Base-by-base conservation (phyloP, 2,113 vertebrate species). In the Proteles cristata region DNA sequence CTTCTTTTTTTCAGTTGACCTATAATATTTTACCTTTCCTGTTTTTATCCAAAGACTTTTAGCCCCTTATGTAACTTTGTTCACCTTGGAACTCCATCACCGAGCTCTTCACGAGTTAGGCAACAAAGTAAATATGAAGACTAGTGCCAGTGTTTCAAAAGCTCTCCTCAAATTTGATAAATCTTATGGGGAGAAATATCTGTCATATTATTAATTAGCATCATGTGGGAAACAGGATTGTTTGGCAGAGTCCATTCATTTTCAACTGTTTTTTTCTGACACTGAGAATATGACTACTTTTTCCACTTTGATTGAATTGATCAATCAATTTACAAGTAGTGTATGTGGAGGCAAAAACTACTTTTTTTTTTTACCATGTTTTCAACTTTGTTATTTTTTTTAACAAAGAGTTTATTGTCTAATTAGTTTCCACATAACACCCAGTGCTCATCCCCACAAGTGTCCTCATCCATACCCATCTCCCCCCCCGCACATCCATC, bases 271-370 rank as follows among this genome's bases (percentile, higher is more conserved):
- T 84, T 80, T 96, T 94, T 48, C n/a, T 90, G 80, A 90, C 43
- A 92, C 26, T 92, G 17, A 91, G 43, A 91, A 31, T 71, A 65
- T 15, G 76, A 76, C 16, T 85, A 1, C 83, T 97, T 93, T 33
- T 94, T 43, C 5, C 7, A 68, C 35, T 95, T 96, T 69, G 63
- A 74, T 39, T 96, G 31, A 95, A 91, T 53, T 28, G 15, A 65
- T 80, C 33, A 91, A 23, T 95, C 63, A 90, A 79, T 93, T 95
- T 85, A 73, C 43, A 87, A 97, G 55, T 86, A 87, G 88, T 71
- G 25, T 39, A 77, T 17, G 4, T 74, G 15, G 55, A 90, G 16
- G 23, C 53, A 74, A 79, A 65, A 96, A 16, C 28, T 85, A 73
- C 95, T 74, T 91, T 66, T 39, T 39, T 39, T 39, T 39, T 2